Evolutionary conservation across 2,888 invertebrate species (phyloP), one percentile per base, ranked within the genome.

Genomic region (Venusia cambrica): DNA sequence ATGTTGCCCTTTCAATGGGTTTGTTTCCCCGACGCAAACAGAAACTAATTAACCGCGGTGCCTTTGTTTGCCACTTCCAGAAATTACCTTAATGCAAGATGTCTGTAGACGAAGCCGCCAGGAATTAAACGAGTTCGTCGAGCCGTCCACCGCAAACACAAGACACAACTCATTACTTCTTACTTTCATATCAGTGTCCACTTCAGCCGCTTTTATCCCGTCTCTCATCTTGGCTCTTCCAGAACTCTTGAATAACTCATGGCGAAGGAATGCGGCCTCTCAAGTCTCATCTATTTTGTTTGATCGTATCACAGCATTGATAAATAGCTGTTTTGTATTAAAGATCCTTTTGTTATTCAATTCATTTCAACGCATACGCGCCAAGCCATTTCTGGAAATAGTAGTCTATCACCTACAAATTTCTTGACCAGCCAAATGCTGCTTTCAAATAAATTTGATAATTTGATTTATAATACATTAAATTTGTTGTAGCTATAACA

Each of bases 1-100:
- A 50, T 57, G 31, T n/a, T 28, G 56, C 62, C 60, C 65, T 64
- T 64, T 61, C 57, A 71, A 61, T 60, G 54, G 59, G 65, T 65
- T 66, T 75, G 72, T 78, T 75, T 71, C 62, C 62, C 62, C 48
- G 57, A 53, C 33, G 64, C 71, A 79, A 78, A 78, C 72, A 78
- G 65, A 62, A 58, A 64, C 70, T 73, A 74, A 77, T 76, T 73
- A 77, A 71, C 64, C 54, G 70, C 72, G 73, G 71, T 69, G 57
- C 65, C 69, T 78, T 77, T 79, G 73, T 73, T 70, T 62, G 64
- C 56, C 61, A 66, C 67, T 76, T 72, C 70, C 70, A 74, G 72
- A 70, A 74, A 75, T 66, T 62, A 62, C 61, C 68, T 62, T 59
- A 24, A 15, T 19, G n/a, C n/a, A n/a, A n/a, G n/a, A n/a, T n/a